Evolutionary conservation across 2,888 invertebrate genomes (phyloP).

Genomic region (Drosophila gaucha): DNA sequence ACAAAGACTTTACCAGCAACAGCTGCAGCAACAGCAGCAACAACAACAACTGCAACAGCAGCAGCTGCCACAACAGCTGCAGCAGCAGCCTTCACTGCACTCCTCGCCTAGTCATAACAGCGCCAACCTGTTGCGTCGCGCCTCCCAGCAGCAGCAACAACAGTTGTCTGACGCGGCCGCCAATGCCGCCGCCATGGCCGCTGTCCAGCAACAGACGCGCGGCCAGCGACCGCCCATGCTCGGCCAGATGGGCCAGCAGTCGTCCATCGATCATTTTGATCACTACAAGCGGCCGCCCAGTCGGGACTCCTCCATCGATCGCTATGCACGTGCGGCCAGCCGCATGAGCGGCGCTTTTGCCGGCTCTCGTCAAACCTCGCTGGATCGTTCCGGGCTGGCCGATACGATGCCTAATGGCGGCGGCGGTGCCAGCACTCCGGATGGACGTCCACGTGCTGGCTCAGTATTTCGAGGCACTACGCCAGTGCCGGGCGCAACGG

Average conservation of each 20-base stretch:
- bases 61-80: slow-evolving; percentile 58
- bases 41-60: slow-evolving; percentile 65
- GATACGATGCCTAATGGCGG: slow-evolving; percentile 58
- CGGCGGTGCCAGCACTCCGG: slow-evolving; percentile 52
- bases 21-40: slow-evolving; percentile 39
- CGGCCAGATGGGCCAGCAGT: slow-evolving; percentile 85
- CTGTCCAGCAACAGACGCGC: slow-evolving; percentile 78
- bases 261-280: slow-evolving; percentile 95
- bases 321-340: slow-evolving; percentile 90
- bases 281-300: slow-evolving; percentile 97
- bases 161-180: slow-evolving; percentile 85
- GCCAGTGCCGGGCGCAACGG: slow-evolving; percentile 70
- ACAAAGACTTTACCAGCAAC: slow-evolving; percentile 28
- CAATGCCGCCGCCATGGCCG: slow-evolving; percentile 65
- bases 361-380: slow-evolving; percentile 91
- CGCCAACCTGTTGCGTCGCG: slow-evolving; percentile 69
- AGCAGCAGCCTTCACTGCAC: slow-evolving; percentile 68
- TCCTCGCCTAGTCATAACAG: slow-evolving; percentile 70
- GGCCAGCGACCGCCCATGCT: slow-evolving; percentile 86
- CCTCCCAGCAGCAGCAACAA: slow-evolving; percentile 75
- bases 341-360: slow-evolving; percentile 86
- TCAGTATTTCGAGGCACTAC: slow-evolving; percentile 86
- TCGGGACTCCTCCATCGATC: slow-evolving; percentile 93
- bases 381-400: slow-evolving; percentile 87
- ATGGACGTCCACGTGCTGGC: slow-evolving; percentile 86